Conservation (phyloP, 2,888 invertebrate genomes). For the Frankliniella intonsa region DNA sequence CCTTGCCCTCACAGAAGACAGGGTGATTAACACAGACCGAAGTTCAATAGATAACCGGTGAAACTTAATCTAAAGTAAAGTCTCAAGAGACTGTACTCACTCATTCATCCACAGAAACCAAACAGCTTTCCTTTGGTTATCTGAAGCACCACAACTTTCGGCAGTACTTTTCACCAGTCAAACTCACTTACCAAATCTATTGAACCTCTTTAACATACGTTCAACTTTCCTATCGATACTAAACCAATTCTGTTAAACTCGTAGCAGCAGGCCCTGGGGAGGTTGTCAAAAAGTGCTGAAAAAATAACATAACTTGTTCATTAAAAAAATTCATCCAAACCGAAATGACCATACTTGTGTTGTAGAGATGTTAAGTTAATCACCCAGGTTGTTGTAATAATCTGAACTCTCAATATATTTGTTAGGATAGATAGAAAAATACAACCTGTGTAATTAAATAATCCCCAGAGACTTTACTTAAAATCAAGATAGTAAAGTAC, state of each 20-base stretch:
- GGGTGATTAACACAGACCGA: not conserved
- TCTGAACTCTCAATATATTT: not conserved
- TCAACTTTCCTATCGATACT: not conserved
- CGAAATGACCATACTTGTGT: not conserved
- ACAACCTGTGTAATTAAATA: not conserved
- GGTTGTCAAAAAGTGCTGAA: slow-evolving; percentile 22
- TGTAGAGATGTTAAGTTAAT: not conserved
- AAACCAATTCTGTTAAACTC: not conserved
- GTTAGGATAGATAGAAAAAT: not conserved
- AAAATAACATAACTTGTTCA: slow-evolving; percentile 25
- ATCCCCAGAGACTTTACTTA: too few species aligned
- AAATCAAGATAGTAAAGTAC: too few species aligned
- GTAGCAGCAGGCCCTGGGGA: not conserved
- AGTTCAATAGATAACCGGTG: not conserved
- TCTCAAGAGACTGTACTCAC: not conserved
- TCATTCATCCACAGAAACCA: not conserved
- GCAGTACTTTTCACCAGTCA: not conserved
- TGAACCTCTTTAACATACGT: not conserved
- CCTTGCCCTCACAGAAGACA: not conserved
- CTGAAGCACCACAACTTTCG: too few species aligned
- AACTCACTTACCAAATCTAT: slow-evolving; percentile 9
- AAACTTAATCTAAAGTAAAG: not conserved
- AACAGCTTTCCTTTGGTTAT: too few species aligned
- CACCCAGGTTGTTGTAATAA: not conserved
- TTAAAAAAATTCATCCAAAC: slow-evolving; percentile 8